Evolutionary conservation across 1,140 invertebrate species (phyloP).

Genomic region (Drosophila willistoni): DNA sequence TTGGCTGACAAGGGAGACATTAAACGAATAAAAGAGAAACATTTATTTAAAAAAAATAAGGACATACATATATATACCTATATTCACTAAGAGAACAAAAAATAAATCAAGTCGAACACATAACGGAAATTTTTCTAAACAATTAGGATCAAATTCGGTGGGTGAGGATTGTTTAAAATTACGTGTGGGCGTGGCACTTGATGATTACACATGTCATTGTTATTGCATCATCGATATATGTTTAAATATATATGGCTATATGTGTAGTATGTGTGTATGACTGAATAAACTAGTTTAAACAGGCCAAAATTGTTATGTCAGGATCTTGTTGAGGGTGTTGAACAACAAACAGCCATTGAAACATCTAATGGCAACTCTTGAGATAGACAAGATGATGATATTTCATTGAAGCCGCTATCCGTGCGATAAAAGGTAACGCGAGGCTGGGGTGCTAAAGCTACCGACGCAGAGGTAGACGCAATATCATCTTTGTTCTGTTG

Average conservation of each 20-base stretch:
- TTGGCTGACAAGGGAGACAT: not conserved
- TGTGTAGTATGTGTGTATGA: not conserved
- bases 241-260: not conserved
- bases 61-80: not conserved
- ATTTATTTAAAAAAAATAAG: not conserved
- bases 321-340: conserved; percentile 69
- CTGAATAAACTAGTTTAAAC: not conserved
- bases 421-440: conserved; percentile 60
- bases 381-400: conserved; percentile 45
- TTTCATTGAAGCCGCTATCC: conserved; percentile 82
- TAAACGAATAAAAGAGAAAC: not conserved
- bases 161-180: not conserved
- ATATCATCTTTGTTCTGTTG: conserved; percentile 7
- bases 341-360: conserved; percentile 69
- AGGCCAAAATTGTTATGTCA: conserved; percentile 28
- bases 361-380: conserved; percentile 62
- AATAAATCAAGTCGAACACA: not conserved
- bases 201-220: conserved; percentile 2
- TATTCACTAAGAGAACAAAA: conserved; percentile 2
- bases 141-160: not conserved
- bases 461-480: not conserved
- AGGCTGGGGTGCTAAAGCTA: conserved; percentile 13
- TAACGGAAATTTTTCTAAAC: not conserved
- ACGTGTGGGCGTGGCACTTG: not conserved
- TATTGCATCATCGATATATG: conserved; percentile 3